phyloP scores from a whole-genome alignment of 2,888 invertebrate species.

The Dynastes tityus region DNA sequence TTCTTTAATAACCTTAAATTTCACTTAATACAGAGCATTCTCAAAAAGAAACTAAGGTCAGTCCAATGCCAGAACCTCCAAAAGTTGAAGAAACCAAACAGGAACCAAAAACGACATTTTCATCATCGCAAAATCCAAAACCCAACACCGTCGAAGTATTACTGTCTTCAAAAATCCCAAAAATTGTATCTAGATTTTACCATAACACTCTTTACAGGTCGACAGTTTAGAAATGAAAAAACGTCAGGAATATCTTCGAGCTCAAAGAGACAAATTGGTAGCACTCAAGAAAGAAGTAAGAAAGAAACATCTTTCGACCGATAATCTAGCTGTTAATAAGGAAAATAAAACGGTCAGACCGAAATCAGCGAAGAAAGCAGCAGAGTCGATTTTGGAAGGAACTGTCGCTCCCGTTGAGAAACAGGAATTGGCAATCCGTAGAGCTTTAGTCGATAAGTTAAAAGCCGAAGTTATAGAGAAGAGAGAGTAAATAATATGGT shows the following conservation, averaged over 20 bases:
- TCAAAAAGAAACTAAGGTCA: too few relatives aligned
- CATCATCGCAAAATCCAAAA: slow-evolving; percentile 37
- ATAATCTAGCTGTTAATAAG: slow-evolving; percentile 70
- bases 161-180: neutral
- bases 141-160: slow-evolving; percentile 15
- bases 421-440: slow-evolving; percentile 83
- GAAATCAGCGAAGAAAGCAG: slow-evolving; percentile 82
- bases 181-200: neutral
- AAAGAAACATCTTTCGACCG: slow-evolving; percentile 82
- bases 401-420: slow-evolving; percentile 69
- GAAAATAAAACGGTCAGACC: slow-evolving; percentile 72
- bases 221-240: slow-evolving; percentile 79
- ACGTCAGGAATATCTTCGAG: slow-evolving; percentile 88
- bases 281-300: slow-evolving; percentile 91
- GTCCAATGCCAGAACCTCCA: neutral
- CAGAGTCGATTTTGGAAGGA: slow-evolving; percentile 77
- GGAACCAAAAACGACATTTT: neutral
- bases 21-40: too few relatives aligned
- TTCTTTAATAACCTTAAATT: too few relatives aligned
- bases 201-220: slow-evolving; percentile 63
- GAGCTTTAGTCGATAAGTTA: slow-evolving; percentile 87
- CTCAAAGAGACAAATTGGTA: slow-evolving; percentile 92
- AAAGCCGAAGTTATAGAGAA: slow-evolving; percentile 88
- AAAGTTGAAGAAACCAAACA: neutral
- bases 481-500: slow-evolving; percentile 46